Evolutionary conservation across 2,797 vertebrate species (phyloP), one percentile per base, ranked within the genome.

Genomic region (Pipistrellus pygmaeus): DNA sequence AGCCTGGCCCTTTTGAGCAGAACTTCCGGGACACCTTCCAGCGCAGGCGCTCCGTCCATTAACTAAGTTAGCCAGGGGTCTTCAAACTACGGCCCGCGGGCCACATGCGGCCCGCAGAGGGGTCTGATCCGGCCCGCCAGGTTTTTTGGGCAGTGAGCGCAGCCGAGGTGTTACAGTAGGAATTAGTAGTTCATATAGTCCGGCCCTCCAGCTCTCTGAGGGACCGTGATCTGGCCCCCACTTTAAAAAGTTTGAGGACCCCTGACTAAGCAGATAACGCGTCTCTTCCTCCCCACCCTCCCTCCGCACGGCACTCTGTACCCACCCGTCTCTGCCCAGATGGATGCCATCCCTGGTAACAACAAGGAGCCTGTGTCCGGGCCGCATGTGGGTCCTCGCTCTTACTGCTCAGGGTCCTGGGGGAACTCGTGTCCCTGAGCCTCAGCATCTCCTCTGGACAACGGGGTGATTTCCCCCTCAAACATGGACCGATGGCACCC

Each of bases 41-140:
- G 4, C 4, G 4, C 27, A 6, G 0, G 32, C 0, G 0, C 6
- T 8, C 60, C 27, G 20, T n/a, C 60, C 27, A 20, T n/a, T 12
- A 68, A 82, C 55, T 38, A 30, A 27, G 12, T n/a, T n/a, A n/a
- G n/a, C n/a, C n/a, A n/a, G n/a, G n/a, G n/a, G n/a, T n/a, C n/a
- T n/a, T n/a, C n/a, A n/a, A n/a, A n/a, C n/a, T n/a, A n/a, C n/a
- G n/a, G n/a, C n/a, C n/a, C n/a, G n/a, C n/a, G n/a, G n/a, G n/a
- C n/a, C n/a, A n/a, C n/a, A n/a, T n/a, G n/a, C n/a, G n/a, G n/a
- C n/a, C n/a, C n/a, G n/a, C n/a, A n/a, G n/a, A n/a, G n/a, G n/a
- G n/a, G n/a, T n/a, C n/a, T n/a, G n/a, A n/a, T n/a, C n/a, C n/a
- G n/a, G n/a, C n/a, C n/a, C n/a, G n/a, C n/a, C n/a, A n/a, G n/a